phyloP scores from a whole-genome alignment of 2,113 vertebrate genomes.

The Cranoglanis bouderius region DNA sequence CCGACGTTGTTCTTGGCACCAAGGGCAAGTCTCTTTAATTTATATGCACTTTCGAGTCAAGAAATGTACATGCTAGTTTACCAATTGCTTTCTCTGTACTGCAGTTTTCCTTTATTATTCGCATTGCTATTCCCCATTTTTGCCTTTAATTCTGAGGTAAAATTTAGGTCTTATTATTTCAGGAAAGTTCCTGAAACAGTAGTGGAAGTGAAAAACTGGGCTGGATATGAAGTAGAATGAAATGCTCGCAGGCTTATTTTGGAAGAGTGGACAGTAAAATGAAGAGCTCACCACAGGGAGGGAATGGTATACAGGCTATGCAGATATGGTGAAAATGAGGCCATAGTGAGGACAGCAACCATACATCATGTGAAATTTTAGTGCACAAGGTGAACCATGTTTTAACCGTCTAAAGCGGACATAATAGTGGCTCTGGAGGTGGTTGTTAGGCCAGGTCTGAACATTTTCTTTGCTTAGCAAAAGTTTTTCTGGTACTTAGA shows the following conservation, averaged over 20 bases:
- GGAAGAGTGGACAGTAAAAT: conserved; percentile 32
- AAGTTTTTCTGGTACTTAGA: neutral
- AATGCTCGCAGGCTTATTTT: conserved; percentile 21
- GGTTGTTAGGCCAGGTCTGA: neutral
- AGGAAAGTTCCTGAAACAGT: neutral
- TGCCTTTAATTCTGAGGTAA: neutral
- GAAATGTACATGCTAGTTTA: neutral
- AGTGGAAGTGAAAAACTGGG: conserved; percentile 17
- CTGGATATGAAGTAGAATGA: conserved; percentile 3
- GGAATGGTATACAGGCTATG: conserved; percentile 31
- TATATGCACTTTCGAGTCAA: neutral
- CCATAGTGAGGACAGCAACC: conserved; percentile 17
- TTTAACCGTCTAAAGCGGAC: neutral
- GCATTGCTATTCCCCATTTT: neutral
- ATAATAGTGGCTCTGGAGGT: neutral
- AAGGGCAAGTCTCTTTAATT: neutral
- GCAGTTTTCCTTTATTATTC: neutral
- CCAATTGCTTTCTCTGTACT: neutral
- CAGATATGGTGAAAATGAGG: conserved; percentile 33
- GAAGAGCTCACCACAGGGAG: conserved; percentile 13
- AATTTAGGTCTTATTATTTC: neutral
- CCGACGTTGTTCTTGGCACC: neutral
- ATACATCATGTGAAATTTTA: conserved; percentile 38
- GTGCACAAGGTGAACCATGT: conserved; percentile 25
- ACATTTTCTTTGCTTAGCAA: neutral